Evolutionary conservation across 2,888 invertebrate genomes (phyloP), one percentile per base, ranked within the genome.

Genomic region (Phasia obesa): DNA sequence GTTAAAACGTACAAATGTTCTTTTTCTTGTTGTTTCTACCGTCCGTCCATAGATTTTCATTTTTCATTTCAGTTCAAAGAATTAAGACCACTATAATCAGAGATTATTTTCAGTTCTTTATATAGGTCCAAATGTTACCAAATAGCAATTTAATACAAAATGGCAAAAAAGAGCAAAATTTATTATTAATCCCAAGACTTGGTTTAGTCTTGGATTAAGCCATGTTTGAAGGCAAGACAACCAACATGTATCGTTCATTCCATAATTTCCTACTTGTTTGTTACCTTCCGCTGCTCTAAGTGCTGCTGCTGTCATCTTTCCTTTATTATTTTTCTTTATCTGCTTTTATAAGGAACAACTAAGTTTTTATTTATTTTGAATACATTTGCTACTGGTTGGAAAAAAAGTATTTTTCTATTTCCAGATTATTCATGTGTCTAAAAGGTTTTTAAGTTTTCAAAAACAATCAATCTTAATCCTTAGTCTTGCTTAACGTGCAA

Each of bases 241-340:
- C n/a, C n/a, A 57, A 82, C 77, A 69, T 82, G 82, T n/a, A n/a
- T n/a, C n/a, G n/a, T 82, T 82, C 82, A 82, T 82, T 78, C 49
- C 75, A 83, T 83, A 83, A 83, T 75, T 83, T 76, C 38, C 53
- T 65, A 23, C 47, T 67, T 17, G 35, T 77, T 62, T 60, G 44
- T 35, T 64, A 42, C 47, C 4, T 57, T 70, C 44, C 60, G 23
- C 15, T 49, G 21, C 6, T 15, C 11, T 11, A 11, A 11, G 4
- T 38, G 47, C 31, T 62, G 53, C 21, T 73, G 57, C 65, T 57
- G 62, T 42, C 62, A 73, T 62, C 19, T 71, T 42, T 79, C 38
- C 44, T 17, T 65, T 62, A 65, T 53, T 70, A 27, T 70, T 67
- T 69, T 51, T 51, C 55, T 27, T 64, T n/a, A n/a, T 31, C 23